Evolutionary conservation across 2,888 invertebrate species (phyloP), one percentile per base, ranked within the genome.

Genomic region (Teleogryllus oceanicus): DNA sequence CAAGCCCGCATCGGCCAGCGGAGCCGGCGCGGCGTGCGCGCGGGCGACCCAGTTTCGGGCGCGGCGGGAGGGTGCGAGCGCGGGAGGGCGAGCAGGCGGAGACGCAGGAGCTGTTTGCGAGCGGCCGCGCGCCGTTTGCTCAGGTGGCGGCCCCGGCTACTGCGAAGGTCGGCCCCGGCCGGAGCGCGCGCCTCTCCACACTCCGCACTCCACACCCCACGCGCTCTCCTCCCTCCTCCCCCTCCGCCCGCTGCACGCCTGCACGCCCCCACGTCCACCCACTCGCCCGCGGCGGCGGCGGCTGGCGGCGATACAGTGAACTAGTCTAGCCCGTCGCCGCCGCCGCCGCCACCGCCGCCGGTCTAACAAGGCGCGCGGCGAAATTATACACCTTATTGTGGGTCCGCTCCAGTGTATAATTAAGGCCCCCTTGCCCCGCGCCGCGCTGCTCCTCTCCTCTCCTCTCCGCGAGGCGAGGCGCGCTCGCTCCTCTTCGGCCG

Each of bases 291-390:
- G 62, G 62, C 62, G 62, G 62, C 62, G 62, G 62, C n/a, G 62
- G 62, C 62, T 62, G 62, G 62, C 62, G 62, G 62, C 62, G 62
- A 62, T 62, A 62, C 62, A 62, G 62, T 62, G 62, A 62, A 62
- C 62, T 62, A 62, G 62, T 62, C 62, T 62, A n/a, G 62, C 16
- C 62, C n/a, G 62, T n/a, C 62, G n/a, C 62, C 62, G 62, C 62
- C 62, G 1, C 62, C 62, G 3, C 62, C 62, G 62, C 62, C 62
- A 16, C 62, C 62, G 62, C 62, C 62, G 62, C 62, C 62, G 62
- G 62, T 62, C 62, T 62, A 62, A 62, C 62, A 62, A 62, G 62
- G 62, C 62, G 62, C 62, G 62, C 62, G 62, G 62, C 62, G 62
- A 62, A 62, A 62, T 62, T 62, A 62, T 62, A 62, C 62, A 62